Conservation (phyloP, 2,888 invertebrate genomes). For the Eilema depressum region DNA sequence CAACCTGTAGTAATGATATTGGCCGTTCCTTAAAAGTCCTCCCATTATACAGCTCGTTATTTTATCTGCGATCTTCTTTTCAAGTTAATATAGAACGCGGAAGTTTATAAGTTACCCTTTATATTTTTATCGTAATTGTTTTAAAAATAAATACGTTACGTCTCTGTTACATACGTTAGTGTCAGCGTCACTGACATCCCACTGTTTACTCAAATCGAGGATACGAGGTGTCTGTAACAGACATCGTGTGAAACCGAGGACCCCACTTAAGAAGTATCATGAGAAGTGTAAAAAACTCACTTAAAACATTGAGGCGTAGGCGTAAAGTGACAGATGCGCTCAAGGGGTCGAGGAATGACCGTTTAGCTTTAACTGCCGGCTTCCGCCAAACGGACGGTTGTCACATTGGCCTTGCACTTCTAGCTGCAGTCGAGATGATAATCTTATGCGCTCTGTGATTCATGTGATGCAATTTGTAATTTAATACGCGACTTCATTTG, state of each 20-base stretch:
- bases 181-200: conserved; percentile 55
- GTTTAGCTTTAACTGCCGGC: conserved; percentile 81
- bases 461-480: conserved; percentile 33
- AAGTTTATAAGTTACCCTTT: neutral
- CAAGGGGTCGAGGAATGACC: conserved; percentile 77
- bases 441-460: conserved; percentile 41
- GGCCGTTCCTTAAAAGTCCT: too few species aligned
- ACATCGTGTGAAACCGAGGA: conserved; percentile 72
- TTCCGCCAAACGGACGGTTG: conserved; percentile 75
- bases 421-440: conserved; percentile 23
- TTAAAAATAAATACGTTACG: conserved; percentile 1
- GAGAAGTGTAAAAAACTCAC: conserved; percentile 62
- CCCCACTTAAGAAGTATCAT: conserved; percentile 75
- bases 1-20: too few species aligned
- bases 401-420: conserved; percentile 56
- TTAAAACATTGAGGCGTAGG: conserved; percentile 75
- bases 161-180: conserved; percentile 22
- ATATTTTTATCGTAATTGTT: conserved; percentile 8
- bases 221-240: conserved; percentile 65
- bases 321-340: conserved; percentile 71
- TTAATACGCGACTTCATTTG: conserved; percentile 34
- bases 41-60: neutral
- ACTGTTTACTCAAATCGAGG: conserved; percentile 67
- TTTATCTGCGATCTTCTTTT: neutral
- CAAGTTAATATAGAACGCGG: neutral